phyloP scores from a whole-genome alignment of 2,797 vertebrate species.

The Trichosurus vulpecula region DNA sequence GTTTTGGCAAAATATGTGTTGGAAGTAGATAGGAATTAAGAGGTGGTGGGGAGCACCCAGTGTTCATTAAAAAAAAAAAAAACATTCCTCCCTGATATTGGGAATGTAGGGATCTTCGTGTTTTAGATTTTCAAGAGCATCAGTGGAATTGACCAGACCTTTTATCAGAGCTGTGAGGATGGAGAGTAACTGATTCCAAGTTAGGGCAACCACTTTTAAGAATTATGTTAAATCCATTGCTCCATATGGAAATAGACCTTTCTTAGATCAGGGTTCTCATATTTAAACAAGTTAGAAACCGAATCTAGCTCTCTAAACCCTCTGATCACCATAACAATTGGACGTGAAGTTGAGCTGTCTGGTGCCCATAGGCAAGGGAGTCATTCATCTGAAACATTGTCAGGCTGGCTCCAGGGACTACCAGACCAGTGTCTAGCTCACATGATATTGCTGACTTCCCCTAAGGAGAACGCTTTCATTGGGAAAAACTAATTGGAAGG shows the following conservation, averaged over 20 bases:
- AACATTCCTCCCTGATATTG: neutral
- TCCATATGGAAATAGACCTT: neutral
- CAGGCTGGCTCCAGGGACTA: neutral
- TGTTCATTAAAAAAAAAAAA: neutral
- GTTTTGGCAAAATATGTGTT: neutral
- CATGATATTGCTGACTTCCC: neutral
- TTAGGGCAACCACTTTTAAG: neutral
- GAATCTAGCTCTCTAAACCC: neutral
- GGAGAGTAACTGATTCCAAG: neutral
- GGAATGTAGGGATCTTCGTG: neutral
- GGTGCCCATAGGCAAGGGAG: neutral
- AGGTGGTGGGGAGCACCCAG: neutral
- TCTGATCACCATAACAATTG: neutral
- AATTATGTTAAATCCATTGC: neutral
- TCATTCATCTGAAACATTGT: neutral
- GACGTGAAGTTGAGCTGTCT: neutral
- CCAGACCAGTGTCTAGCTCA: neutral
- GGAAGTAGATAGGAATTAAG: neutral
- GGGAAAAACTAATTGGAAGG: neutral
- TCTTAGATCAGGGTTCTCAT: neutral
- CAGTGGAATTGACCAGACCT: neutral
- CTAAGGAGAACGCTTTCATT: neutral
- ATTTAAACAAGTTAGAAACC: neutral
- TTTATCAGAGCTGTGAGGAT: neutral
- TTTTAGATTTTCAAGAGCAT: neutral